Evolutionary conservation across 2,797 vertebrate genomes (phyloP), one percentile per base, ranked within the genome.

Genomic region (Typhlichthys subterraneus): DNA sequence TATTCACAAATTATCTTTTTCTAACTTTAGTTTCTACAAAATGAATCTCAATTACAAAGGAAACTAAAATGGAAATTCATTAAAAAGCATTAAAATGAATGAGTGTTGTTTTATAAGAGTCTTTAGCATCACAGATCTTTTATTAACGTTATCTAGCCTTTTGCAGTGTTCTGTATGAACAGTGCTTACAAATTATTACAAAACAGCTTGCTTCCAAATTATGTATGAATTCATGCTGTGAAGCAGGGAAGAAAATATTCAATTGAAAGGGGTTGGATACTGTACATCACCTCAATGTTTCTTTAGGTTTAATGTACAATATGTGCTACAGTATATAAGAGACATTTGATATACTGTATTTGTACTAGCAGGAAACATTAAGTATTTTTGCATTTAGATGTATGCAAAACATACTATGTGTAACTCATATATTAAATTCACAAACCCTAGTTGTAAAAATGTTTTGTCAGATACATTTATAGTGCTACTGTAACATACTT

Each of bases 1-100:
- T 91, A 90, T 89, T 88, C 88, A 88, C 90, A 91, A 91, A 92
- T 88, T 79, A 87, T 86, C 81, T 84, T 85, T 85, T 91, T 91
- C 87, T 90, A 89, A 90, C 82, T 86, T 90, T 87, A 76, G 76
- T 65, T 81, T 74, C 82, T 76, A 80, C 71, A 82, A 88, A 88
- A 84, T 80, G 77, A 90, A 88, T 87, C 79, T 80, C 74, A 76
- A 85, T 90, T 90, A 84, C 82, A 87, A 89, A 85, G 76, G 80
- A 70, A 87, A 81, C 58, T 11, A 63, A 72, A 81, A 88, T 87
- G 81, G 85, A 82, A 80, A 86, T 88, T 72, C 87, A 62, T 64
- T 52, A 12, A 29, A 23, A 33, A 59, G 61, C 77, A 91, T 91
- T 91, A 89, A 91, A 91, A 90, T 90, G 76, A 69, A 90, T 87